Evolutionary conservation across 2,113 vertebrate species (phyloP), one percentile per base, ranked within the genome.

Genomic region (Scalopus aquaticus): DNA sequence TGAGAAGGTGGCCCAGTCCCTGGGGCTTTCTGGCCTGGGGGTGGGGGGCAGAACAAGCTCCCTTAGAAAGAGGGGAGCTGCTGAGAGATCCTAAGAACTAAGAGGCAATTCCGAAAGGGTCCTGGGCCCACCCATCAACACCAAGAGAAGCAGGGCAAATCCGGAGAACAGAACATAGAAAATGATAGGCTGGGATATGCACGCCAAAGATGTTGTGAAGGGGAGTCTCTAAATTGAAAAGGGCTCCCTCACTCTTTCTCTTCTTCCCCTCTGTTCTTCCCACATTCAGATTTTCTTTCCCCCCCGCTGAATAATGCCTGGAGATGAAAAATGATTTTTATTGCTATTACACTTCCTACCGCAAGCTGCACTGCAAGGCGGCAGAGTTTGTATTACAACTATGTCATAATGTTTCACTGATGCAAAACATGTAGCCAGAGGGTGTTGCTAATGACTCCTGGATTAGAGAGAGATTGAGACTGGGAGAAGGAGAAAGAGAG

Each of bases 381-480:
- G 97, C 56, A 62, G 98, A 98, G 98, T 99, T 98, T 98, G 98
- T 98, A 98, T 98, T 98, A 98, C 98, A 98, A 98, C 98, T 98
- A 92, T 98, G 98, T 98, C 98, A 98, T 98, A 98, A 97, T 98
- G 98, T 98, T 98, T 98, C 98, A 98, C 98, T 97, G 98, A 98
- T 98, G 98, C 98, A 98, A 98, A 98, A 99, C 98, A 99, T 98
- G 98, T 98, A 98, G 98, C 99, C 98, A 98, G 98, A 98, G 98
- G 99, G 98, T 97, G 97, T 97, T 98, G 98, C 98, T 99, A 99
- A 99, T 98, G 98, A 99, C 98, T 98, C 98, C 97, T 97, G 98
- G 98, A 98, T 98, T 98, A 98, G 98, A 98, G 97, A 51, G 92
- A 95, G 91, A 86, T 62, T 37, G 94, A 58, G 91, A 9, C 93